Evolutionary conservation across 2,888 invertebrate species (phyloP).

Genomic region (Argyresthia goedartella): DNA sequence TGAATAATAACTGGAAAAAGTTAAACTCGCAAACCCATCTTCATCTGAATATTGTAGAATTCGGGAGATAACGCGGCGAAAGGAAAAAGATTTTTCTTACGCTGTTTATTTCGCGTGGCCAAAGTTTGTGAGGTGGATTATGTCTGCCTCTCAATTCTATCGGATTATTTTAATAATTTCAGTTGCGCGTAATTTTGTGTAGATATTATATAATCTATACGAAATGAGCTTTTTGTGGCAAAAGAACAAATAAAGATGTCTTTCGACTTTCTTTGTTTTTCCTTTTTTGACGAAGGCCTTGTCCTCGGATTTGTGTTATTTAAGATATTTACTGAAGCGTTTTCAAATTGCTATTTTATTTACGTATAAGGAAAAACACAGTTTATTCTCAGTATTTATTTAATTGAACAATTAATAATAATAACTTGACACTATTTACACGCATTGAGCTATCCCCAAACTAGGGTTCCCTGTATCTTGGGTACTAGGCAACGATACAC

Average conservation of each 20-base stretch:
- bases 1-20: slow-evolving; percentile 64
- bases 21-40: slow-evolving; percentile 54
- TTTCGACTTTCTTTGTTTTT: no score
- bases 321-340: no score
- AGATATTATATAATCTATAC: slow-evolving; percentile 11
- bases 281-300: not conserved
- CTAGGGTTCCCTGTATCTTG: no score
- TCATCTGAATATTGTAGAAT: slow-evolving; percentile 54
- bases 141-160: slow-evolving; percentile 24
- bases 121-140: slow-evolving; percentile 38
- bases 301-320: not conserved
- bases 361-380: no score
- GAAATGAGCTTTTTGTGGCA: slow-evolving; percentile 15
- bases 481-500: no score
- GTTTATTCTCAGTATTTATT: no score
- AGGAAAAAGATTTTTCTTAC: slow-evolving; percentile 29
- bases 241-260: not conserved
- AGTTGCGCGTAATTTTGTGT: slow-evolving; percentile 14
- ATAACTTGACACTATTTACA: no score
- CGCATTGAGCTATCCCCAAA: no score
- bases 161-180: slow-evolving; percentile 21
- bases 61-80: slow-evolving; percentile 47
- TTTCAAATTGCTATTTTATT: no score
- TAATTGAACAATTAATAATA: no score
- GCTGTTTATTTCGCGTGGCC: slow-evolving; percentile 31